Conservation (phyloP, 2,113 vertebrate species). For the Chamaetylas fuelleborni region DNA sequence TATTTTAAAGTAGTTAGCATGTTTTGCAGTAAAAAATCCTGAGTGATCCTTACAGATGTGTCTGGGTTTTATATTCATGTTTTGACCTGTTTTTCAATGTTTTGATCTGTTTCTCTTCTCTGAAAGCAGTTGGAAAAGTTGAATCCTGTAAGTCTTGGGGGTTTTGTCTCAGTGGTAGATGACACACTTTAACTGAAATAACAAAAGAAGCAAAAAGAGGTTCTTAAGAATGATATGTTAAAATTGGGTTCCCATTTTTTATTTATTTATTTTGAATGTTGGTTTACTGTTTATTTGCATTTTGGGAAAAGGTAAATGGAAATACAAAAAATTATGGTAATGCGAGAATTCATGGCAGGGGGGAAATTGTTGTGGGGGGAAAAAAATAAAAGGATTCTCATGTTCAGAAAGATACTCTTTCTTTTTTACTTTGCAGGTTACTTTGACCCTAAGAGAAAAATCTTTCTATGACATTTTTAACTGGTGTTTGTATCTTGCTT, state of each 20-base stretch:
- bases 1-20: background rate
- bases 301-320: background rate
- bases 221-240: background rate
- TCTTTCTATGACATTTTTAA: background rate
- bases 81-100: background rate
- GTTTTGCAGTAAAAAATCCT: background rate
- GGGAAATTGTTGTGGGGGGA: background rate
- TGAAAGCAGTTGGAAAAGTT: background rate
- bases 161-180: background rate
- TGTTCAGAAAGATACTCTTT: background rate
- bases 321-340: background rate
- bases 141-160: background rate
- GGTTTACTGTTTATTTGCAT: background rate
- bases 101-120: background rate
- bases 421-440: background rate
- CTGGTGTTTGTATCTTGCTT: background rate
- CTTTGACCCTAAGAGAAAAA: background rate
- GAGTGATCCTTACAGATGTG: background rate
- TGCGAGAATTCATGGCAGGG: rapidly evolving
- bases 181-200: background rate
- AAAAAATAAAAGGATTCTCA: background rate
- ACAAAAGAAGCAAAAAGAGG: background rate
- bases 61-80: background rate
- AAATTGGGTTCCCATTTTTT: background rate
- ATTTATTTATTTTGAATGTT: background rate